These are phyloP conservation scores for Prinia subflava DNA, from an alignment of 2,113 vertebrate genomes.

Conservation along the genomic window DNA sequence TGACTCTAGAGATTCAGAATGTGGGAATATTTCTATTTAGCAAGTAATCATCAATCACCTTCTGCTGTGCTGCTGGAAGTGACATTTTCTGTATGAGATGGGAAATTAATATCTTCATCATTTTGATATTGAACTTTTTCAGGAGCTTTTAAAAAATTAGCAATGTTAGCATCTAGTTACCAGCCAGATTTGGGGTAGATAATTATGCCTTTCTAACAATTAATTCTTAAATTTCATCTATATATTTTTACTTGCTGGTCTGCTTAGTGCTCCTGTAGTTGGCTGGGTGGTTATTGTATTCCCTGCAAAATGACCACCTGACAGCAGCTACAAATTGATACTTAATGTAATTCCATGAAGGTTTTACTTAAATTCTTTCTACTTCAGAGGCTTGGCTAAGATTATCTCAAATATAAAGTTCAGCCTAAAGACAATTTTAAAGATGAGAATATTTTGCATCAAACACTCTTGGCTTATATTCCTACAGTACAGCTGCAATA, in stretches of 20 bases:
- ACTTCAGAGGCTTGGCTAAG: neutral
- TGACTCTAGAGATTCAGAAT: neutral
- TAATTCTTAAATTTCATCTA: neutral
- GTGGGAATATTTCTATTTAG: neutral
- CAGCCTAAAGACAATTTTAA: neutral
- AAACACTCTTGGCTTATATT: neutral
- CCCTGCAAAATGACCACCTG: neutral
- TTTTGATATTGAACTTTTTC: neutral
- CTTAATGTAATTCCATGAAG: neutral
- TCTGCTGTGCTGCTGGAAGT: neutral
- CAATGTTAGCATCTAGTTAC: neutral
- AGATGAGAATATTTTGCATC: neutral
- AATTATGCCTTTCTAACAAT: neutral
- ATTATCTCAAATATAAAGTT: neutral
- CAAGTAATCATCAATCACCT: neutral
- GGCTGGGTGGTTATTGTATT: neutral
- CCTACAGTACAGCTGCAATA: neutral
- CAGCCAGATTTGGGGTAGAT: neutral
- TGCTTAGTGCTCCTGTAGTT: neutral
- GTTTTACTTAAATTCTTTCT: neutral
- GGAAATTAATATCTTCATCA: slow-evolving; percentile 15
- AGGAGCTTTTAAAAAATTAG: neutral
- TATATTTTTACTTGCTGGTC: neutral
- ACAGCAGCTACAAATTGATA: neutral
- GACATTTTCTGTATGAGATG: neutral